Percentiles rank a stretch among this genome's conserved stretches.
phyloP scores from a whole-genome alignment of 2,888 invertebrate genomes.

The Meiosimyza decipiens region DNA sequence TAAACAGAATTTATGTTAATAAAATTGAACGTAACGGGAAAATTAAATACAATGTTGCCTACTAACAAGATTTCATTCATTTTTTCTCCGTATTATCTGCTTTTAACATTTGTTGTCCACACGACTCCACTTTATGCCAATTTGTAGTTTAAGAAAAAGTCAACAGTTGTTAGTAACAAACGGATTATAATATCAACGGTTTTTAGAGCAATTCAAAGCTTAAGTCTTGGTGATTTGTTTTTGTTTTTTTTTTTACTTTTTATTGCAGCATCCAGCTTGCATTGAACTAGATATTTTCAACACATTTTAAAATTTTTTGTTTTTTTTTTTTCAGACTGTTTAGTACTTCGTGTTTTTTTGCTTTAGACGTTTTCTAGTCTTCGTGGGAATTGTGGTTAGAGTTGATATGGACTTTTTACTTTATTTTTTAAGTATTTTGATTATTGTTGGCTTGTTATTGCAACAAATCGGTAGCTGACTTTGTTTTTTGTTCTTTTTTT shows the following conservation, averaged over 20 bases:
- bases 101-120: not conserved
- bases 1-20: too few relatives aligned
- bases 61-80: too few relatives aligned
- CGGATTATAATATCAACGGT: too few relatives aligned
- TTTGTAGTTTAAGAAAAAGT: not conserved
- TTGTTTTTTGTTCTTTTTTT: not conserved
- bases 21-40: too few relatives aligned
- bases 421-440: not conserved
- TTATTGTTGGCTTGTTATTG: not conserved
- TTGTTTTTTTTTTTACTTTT: too few relatives aligned
- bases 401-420: not conserved
- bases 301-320: not conserved
- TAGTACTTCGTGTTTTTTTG: too few relatives aligned
- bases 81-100: too few relatives aligned
- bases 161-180: too few relatives aligned
- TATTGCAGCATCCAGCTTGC: slow-evolving; percentile 1
- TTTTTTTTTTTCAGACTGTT: not conserved
- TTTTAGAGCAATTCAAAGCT: too few relatives aligned
- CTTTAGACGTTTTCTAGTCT: slow-evolving; percentile 6
- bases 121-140: not conserved
- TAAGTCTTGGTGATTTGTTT: too few relatives aligned
- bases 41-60: too few relatives aligned
- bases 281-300: slow-evolving; percentile 18
- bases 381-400: not conserved
- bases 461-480: not conserved